A percentile compares a stretch with the other conserved stretches of the same genome.
These are phyloP conservation scores for Otis tarda DNA, from an alignment of 2,113 vertebrate genomes.

Conservation along the genomic window DNA sequence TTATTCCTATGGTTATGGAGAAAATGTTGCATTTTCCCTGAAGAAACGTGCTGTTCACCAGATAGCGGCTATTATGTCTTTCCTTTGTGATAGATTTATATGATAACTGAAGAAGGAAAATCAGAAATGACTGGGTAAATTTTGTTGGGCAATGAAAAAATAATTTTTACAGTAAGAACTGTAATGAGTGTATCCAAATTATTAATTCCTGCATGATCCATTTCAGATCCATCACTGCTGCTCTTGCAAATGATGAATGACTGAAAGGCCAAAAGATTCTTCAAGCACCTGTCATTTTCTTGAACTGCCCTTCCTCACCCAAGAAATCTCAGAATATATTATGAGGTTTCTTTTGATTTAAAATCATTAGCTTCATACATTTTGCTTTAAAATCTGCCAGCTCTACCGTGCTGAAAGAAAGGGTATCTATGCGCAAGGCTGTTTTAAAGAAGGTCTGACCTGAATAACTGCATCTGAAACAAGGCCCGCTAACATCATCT, in stretches of 20 bases:
- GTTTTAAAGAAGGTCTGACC: not conserved
- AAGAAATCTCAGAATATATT: not conserved
- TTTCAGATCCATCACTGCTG: not conserved
- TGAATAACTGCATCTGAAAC: not conserved
- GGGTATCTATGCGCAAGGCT: not conserved
- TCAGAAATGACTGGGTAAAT: not conserved
- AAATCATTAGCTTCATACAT: not conserved
- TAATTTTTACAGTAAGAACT: not conserved
- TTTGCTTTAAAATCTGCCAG: not conserved
- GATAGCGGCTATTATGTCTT: not conserved
- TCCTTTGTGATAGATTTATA: not conserved
- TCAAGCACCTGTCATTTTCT: not conserved
- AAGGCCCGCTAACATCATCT: not conserved
- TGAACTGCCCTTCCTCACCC: not conserved
- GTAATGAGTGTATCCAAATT: not conserved
- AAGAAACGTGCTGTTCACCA: not conserved
- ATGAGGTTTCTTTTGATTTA: not conserved
- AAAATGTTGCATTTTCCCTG: not conserved
- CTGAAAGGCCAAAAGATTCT: slow-evolving; percentile 3
- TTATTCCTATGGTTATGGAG: not conserved
- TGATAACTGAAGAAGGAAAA: not conserved
- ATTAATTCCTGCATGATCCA: not conserved
- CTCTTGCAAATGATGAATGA: not conserved
- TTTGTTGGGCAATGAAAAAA: not conserved
- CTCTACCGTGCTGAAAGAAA: not conserved